Percentiles rank a stretch among this genome's conserved stretches.
These are phyloP conservation scores for Drosophila simulans DNA, from an alignment of 1,140 invertebrate genomes.

Conservation along the genomic window DNA sequence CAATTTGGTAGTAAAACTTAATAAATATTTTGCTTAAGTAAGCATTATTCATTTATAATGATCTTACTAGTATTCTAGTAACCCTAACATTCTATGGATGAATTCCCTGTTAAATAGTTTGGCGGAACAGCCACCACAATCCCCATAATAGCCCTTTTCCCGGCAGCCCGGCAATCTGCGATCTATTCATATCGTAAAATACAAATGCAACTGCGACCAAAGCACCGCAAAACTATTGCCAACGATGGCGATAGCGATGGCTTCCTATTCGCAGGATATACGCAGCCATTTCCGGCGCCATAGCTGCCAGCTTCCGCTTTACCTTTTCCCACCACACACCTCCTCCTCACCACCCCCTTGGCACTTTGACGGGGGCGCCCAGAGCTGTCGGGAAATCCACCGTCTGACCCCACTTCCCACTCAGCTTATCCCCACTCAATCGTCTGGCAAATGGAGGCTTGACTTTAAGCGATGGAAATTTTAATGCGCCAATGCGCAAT, in stretches of 20 bases:
- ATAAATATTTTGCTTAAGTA: too few species aligned
- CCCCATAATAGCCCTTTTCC: slow-evolving; percentile 4
- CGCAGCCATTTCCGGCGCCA: slow-evolving; percentile 61
- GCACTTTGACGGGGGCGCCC: slow-evolving; percentile 18
- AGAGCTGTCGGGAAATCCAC: slow-evolving; percentile 37
- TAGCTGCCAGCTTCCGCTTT: slow-evolving; percentile 50
- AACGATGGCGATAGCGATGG: slow-evolving; percentile 38
- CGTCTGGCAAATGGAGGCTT: slow-evolving; percentile 44
- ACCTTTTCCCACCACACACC: slow-evolving; percentile 40
- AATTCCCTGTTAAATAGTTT: background rate
- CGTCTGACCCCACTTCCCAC: slow-evolving; percentile 3
- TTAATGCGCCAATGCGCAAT: slow-evolving; percentile 77
- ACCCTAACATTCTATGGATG: too few species aligned
- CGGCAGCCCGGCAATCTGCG: slow-evolving; percentile 39
- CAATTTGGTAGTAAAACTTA: too few species aligned
- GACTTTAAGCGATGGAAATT: slow-evolving; percentile 68
- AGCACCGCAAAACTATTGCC: slow-evolving; percentile 71
- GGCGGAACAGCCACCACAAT: slow-evolving; percentile 8
- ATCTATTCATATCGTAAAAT: slow-evolving; percentile 69
- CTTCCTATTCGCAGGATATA: slow-evolving; percentile 59
- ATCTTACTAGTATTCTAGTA: too few species aligned
- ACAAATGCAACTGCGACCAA: slow-evolving; percentile 65
- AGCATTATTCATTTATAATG: too few species aligned
- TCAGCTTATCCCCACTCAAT: slow-evolving; percentile 2
- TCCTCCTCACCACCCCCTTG: slow-evolving; percentile 10